These are phyloP conservation scores for Turdus rufiventris DNA, from an alignment of 2,113 vertebrate genomes.

Conservation along the genomic window DNA sequence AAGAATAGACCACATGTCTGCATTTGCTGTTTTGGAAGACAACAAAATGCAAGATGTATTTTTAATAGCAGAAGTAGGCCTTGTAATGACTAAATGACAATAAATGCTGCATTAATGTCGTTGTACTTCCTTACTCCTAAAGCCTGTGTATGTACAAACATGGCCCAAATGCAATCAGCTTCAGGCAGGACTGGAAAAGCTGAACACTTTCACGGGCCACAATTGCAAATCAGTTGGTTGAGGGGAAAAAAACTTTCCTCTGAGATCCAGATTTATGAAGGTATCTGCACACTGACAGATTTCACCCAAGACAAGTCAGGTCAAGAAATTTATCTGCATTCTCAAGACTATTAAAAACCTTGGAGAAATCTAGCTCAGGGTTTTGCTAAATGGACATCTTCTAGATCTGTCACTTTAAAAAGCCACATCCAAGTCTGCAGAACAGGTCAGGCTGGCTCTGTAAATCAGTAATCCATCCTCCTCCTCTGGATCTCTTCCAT, in stretches of 20 bases:
- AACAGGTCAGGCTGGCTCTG: constrained; percentile 48
- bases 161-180: fast-evolving
- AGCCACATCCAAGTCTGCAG: not conserved
- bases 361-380: not conserved
- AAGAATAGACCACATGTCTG: not conserved
- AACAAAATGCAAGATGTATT: not conserved
- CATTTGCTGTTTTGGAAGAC: not conserved
- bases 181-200: not conserved
- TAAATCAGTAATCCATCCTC: constrained; percentile 48
- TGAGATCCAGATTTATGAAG: not conserved
- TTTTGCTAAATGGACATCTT: not conserved
- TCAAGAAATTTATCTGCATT: not conserved
- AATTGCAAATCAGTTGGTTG: not conserved
- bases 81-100: not conserved
- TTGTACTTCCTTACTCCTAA: not conserved
- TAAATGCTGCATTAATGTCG: not conserved
- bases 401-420: not conserved
- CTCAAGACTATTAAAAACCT: not conserved
- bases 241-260: not conserved
- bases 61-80: not conserved
- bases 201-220: not conserved
- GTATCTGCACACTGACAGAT: not conserved
- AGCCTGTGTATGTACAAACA: not conserved
- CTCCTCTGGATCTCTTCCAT: constrained; percentile 17
- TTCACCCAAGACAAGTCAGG: not conserved